A percentile compares a stretch with the other conserved stretches of the same genome.
Evolutionary conservation across 92 coral and sea anemone genomes (phyloP).

Genomic region (Siderastrea siderea): DNA sequence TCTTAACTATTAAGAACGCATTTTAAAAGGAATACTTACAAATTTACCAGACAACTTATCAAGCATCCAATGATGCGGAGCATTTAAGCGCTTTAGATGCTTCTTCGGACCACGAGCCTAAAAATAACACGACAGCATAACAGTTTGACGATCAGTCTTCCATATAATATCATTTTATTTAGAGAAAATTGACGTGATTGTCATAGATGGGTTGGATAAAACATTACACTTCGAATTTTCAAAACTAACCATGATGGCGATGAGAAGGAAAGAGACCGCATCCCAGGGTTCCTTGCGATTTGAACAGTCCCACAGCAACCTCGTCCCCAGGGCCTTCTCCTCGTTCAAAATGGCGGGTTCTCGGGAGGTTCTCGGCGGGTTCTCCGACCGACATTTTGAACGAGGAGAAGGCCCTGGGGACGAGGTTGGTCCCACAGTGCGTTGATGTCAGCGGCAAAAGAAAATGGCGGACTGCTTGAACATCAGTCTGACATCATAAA

Average conservation of each 20-base stretch:
- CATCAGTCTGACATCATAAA: background rate
- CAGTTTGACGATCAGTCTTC: constrained; percentile 55
- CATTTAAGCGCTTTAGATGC: constrained; percentile 99
- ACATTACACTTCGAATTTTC: constrained; percentile 7
- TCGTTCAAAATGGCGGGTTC: constrained; percentile 22
- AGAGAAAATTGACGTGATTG: constrained; percentile 3
- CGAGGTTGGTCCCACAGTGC: too few relatives aligned
- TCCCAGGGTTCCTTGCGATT: constrained; percentile 70
- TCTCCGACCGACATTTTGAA: too few relatives aligned
- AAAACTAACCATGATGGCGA: constrained; percentile 95
- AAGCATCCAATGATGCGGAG: constrained; percentile 99
- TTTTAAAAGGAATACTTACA: constrained; percentile 74
- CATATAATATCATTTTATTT: background rate
- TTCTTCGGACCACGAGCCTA: constrained; percentile 99
- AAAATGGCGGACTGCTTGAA: too few relatives aligned
- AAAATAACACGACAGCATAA: constrained; percentile 68
- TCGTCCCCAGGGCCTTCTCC: constrained; percentile 7
- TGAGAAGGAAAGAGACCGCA: constrained; percentile 83
- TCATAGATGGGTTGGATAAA: constrained; percentile 72
- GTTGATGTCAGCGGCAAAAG: too few relatives aligned
- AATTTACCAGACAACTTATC: constrained; percentile 98
- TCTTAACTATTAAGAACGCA: background rate
- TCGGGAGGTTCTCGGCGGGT: too few relatives aligned
- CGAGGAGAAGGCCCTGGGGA: too few relatives aligned
- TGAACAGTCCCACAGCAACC: background rate